These are phyloP conservation scores for Hypercompe scribonia DNA, from an alignment of 2,888 invertebrate species.

Conservation along the genomic window DNA sequence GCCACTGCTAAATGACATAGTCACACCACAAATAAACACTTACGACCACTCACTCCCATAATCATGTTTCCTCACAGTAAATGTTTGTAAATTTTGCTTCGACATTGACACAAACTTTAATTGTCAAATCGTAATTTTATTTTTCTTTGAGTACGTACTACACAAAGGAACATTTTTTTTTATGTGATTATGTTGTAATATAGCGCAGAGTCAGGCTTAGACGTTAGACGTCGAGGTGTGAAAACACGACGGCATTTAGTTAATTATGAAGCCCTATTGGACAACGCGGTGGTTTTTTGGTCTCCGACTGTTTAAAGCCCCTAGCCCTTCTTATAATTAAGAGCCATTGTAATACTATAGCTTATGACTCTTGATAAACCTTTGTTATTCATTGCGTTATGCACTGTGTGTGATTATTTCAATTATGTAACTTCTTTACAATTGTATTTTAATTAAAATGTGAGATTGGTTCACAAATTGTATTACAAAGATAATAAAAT, in stretches of 20 bases:
- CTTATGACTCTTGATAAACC: conserved; percentile 23
- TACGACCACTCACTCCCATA: background rate
- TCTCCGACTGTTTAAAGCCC: too few relatives aligned
- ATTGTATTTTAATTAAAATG: conserved; percentile 21
- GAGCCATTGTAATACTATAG: too few relatives aligned
- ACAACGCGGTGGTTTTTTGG: too few relatives aligned
- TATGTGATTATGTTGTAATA: conserved; percentile 32
- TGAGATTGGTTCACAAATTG: background rate
- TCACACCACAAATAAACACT: background rate
- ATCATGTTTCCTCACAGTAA: background rate
- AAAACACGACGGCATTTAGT: conserved; percentile 18
- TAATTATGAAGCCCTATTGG: too few relatives aligned
- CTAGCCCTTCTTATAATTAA: too few relatives aligned
- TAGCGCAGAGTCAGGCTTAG: conserved; percentile 12
- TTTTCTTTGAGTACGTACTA: background rate
- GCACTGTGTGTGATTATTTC: conserved; percentile 16
- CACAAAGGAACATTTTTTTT: conserved; percentile 33
- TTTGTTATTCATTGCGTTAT: conserved; percentile 24
- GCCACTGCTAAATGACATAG: background rate
- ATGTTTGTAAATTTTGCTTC: background rate
- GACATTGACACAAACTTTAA: too few relatives aligned
- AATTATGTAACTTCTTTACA: conserved; percentile 8
- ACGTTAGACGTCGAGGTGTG: background rate
- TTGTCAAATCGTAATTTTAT: background rate
- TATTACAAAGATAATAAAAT: too few relatives aligned